Evolutionary conservation across 2,888 invertebrate species (phyloP).

Genomic region (Microplitis manilae): DNA sequence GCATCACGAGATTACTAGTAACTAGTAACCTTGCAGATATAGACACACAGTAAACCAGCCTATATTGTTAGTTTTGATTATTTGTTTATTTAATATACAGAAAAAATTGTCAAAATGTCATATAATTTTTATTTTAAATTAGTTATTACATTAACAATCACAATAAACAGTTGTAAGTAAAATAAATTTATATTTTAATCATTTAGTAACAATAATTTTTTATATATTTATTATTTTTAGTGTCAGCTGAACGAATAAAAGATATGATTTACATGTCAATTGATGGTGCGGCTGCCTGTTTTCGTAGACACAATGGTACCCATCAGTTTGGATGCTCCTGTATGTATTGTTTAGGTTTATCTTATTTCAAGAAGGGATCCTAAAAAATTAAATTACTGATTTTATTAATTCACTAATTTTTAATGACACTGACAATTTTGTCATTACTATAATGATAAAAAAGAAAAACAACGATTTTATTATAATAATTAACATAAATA

Average conservation of each 20-base stretch:
- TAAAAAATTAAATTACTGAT: constrained; percentile 16
- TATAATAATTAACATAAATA: constrained; percentile 13
- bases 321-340: constrained; percentile 96
- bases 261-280: constrained; percentile 87
- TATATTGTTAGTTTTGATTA: constrained; percentile 36
- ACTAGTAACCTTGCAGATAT: no score
- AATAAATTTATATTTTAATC: not conserved
- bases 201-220: not conserved
- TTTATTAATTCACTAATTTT: no score
- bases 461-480: constrained; percentile 19
- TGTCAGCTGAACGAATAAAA: constrained; percentile 77
- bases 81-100: constrained; percentile 37
- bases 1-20: no score
- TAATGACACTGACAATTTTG: not conserved
- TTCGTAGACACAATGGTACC: constrained; percentile 92
- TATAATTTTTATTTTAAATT: constrained; percentile 40
- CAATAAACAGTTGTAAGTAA: constrained; percentile 41
- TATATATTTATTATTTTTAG: constrained; percentile 65
- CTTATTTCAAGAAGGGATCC: not conserved
- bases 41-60: not conserved
- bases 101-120: constrained; percentile 43
- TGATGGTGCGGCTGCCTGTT: constrained; percentile 84
- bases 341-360: constrained; percentile 72
- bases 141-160: constrained; percentile 43
- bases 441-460: no score